These are phyloP conservation scores for Melanotaenia maccullochi DNA, from an alignment of 2,797 vertebrate species.

Conservation along the genomic window DNA sequence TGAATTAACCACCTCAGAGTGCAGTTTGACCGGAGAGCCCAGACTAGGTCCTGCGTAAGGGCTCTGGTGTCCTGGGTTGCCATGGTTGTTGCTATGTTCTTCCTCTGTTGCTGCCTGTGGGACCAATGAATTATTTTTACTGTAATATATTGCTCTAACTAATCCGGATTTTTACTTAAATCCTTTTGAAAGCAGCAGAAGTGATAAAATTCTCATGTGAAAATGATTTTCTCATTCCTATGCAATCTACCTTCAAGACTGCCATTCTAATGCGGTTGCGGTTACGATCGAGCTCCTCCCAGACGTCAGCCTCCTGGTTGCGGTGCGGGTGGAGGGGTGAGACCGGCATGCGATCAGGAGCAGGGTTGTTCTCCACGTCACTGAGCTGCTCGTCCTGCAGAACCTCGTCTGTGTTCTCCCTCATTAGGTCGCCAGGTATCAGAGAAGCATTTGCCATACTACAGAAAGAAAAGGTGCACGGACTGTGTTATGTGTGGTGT, in stretches of 20 bases:
- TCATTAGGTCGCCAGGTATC: constrained; percentile 93
- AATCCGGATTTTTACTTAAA: background rate
- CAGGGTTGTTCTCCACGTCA: constrained; percentile 93
- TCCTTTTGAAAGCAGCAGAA: background rate
- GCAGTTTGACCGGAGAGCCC: constrained; percentile 90
- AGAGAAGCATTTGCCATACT: constrained; percentile 97
- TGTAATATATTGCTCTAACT: background rate
- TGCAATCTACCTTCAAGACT: constrained; percentile 87
- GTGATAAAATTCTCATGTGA: background rate
- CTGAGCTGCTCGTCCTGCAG: constrained; percentile 98
- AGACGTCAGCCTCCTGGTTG: constrained; percentile 94
- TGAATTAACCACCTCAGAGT: constrained; percentile 87
- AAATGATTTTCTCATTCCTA: background rate
- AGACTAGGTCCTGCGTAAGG: constrained; percentile 87
- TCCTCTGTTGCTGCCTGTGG: constrained; percentile 89
- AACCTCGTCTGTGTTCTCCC: constrained; percentile 98
- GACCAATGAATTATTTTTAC: background rate
- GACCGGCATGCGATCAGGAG: constrained; percentile 85
- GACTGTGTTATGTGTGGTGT: background rate
- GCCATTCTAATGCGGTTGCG: constrained; percentile 90
- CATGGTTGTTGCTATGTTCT: constrained; percentile 90
- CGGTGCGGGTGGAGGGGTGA: constrained; percentile 86
- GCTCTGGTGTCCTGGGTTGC: constrained; percentile 86
- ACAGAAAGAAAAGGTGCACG: constrained; percentile 17
- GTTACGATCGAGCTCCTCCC: constrained; percentile 97